phyloP scores from a whole-genome alignment of 2,113 vertebrate species.

The Solenodon paradoxus region DNA sequence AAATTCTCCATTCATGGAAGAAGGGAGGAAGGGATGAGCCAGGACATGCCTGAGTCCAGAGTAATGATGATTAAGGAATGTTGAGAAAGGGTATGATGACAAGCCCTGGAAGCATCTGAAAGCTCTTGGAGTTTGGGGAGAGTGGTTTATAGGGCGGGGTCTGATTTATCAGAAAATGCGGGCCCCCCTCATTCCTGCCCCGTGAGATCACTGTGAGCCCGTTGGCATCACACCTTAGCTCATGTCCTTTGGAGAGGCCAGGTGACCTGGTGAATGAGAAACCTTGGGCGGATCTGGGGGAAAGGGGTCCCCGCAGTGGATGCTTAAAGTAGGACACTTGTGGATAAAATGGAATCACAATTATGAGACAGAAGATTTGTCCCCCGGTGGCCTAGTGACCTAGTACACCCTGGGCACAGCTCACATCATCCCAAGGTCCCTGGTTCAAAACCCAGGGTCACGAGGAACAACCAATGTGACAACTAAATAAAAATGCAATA shows the following conservation, averaged over 20 bases:
- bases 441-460: no score
- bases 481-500: no score
- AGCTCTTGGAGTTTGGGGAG: neutral
- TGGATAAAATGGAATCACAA: no score
- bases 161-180: constrained; percentile 50
- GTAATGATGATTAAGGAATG: constrained; percentile 59
- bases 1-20: constrained; percentile 44
- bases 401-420: no score
- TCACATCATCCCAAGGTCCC: no score
- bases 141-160: neutral
- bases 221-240: neutral
- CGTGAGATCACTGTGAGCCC: neutral
- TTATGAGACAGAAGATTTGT: no score
- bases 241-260: neutral
- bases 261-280: neutral
- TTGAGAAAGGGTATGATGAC: constrained; percentile 14
- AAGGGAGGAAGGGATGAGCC: constrained; percentile 60
- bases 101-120: neutral
- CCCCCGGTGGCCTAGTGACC: no score
- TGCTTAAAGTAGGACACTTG: neutral
- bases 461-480: no score
- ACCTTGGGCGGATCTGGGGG: no score
- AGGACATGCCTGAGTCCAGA: constrained; percentile 37
- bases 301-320: neutral
- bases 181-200: constrained; percentile 49